Evolutionary conservation across 2,888 invertebrate species (phyloP), one percentile per base, ranked within the genome.

Genomic region (Hetaerina titia): DNA sequence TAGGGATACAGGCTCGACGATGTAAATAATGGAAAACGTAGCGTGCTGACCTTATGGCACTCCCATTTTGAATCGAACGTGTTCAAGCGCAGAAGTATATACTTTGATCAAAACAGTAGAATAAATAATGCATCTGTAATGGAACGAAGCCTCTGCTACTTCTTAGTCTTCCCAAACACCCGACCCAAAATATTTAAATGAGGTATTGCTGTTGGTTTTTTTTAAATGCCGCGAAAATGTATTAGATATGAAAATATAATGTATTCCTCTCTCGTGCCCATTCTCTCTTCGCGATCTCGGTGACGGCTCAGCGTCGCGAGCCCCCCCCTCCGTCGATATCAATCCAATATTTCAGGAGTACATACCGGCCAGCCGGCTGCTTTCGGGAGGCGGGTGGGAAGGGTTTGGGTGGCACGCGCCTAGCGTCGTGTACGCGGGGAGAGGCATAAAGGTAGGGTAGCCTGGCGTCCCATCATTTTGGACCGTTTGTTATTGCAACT

Each of bases 401-500:
- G 45, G 45, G 45, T 45, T 45, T 45, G 45, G 81, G 15, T 11
- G 81, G 81, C 31, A 31, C 25, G 81, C 25, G 81, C 25, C 81
- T 31, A 11, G 81, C 31, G 81, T 31, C 81, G 81, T 2, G 31
- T 81, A 31, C 31, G 15, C 69, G 19, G 69, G 69, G 69, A n/a
- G 64, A 69, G 45, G 92, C 31, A 63, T 25, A 60, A 90, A 31
- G 90, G 90, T 63, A 81, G 25, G 90, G 92, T 69, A 45, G 90
- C 90, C 63, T 90, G 64, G 92, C 69, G 92, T 92, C 69, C 92
- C 45, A 11, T 90, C 90, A 90, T 64, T 64, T 90, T 64, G 90
- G 90, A 64, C 90, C 64, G 92, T 92, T 92, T 92, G 92, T 69
- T 92, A 92, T 69, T 92, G 92, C 92, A 92, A 69, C 92, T 92